These are phyloP conservation scores for Paraescarpia echinospica DNA, from an alignment of 1,140 invertebrate genomes.

Conservation along the genomic window DNA sequence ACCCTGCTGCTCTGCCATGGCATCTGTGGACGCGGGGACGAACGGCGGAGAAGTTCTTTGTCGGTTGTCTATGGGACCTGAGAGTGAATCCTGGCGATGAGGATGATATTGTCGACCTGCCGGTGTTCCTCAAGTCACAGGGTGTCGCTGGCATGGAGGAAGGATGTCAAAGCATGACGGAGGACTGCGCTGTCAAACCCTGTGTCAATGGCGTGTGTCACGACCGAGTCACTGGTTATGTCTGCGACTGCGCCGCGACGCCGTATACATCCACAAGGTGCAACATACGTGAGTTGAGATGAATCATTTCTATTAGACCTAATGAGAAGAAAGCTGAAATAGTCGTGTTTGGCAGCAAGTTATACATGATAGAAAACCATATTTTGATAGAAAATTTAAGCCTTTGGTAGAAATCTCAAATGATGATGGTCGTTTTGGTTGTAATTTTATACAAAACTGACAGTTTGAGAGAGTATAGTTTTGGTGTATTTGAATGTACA, in stretches of 20 bases:
- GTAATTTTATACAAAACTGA: not conserved
- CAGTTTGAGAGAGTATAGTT: not conserved
- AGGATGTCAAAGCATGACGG: conserved; percentile 36
- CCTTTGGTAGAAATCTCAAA: not conserved
- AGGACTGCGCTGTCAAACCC: conserved; percentile 18
- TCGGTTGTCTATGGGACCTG: conserved; percentile 45
- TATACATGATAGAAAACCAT: too few relatives aligned
- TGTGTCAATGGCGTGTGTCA: conserved; percentile 41
- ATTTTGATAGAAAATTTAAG: not conserved
- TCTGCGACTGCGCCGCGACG: conserved; percentile 45
- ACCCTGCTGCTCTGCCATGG: conserved; percentile 40
- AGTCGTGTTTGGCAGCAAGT: too few relatives aligned
- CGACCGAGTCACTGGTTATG: conserved; percentile 39
- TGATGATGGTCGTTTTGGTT: not conserved
- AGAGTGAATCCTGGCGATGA: conserved; percentile 34
- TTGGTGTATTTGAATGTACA: not conserved
- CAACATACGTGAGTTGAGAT: conserved; percentile 37
- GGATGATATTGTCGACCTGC: conserved; percentile 29
- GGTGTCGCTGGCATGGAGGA: conserved; percentile 33
- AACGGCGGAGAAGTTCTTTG: conserved; percentile 36
- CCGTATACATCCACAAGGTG: conserved; percentile 41
- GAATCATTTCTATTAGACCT: not conserved
- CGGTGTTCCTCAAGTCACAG: conserved; percentile 26
- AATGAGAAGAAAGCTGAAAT: too few relatives aligned
- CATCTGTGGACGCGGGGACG: conserved; percentile 37